These are phyloP conservation scores for Hecatera dysodea DNA, from an alignment of 2,888 invertebrate species.

Conservation along the genomic window DNA sequence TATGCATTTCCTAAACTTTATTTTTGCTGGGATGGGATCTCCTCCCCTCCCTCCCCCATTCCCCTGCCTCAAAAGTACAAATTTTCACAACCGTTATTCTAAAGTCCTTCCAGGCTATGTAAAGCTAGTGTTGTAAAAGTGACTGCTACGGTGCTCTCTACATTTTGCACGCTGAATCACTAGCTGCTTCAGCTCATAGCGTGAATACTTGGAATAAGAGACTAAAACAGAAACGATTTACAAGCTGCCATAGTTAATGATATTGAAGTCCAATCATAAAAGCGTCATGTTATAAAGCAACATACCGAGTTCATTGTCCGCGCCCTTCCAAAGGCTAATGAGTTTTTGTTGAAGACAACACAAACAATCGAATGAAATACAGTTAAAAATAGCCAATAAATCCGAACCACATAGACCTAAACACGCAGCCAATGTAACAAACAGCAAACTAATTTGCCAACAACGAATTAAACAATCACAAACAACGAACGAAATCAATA, in stretches of 20 bases:
- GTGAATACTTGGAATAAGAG: neutral
- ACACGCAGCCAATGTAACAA: constrained; percentile 26
- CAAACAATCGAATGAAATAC: neutral
- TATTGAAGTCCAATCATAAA: neutral
- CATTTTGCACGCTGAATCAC: neutral
- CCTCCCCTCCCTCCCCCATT: too few relatives aligned
- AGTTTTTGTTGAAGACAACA: neutral
- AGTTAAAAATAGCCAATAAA: constrained; percentile 9
- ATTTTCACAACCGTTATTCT: too few relatives aligned
- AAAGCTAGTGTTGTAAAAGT: neutral
- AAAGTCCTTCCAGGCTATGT: too few relatives aligned
- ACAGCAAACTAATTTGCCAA: constrained; percentile 49
- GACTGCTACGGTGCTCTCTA: neutral
- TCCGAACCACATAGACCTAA: constrained; percentile 12
- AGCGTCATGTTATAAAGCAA: neutral
- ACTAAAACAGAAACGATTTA: neutral
- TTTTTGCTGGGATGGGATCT: too few relatives aligned
- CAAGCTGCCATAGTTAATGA: too few relatives aligned
- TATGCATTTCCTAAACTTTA: too few relatives aligned
- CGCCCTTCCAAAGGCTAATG: neutral
- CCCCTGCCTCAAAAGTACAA: too few relatives aligned
- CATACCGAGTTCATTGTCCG: too few relatives aligned
- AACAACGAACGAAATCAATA: constrained; percentile 45
- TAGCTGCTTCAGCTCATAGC: neutral
- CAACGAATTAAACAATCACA: constrained; percentile 28